A percentile compares a stretch with the other conserved stretches of the same genome.
Evolutionary conservation across 2,888 invertebrate genomes (phyloP).

Genomic region (Stenchaetothrips biformis): DNA sequence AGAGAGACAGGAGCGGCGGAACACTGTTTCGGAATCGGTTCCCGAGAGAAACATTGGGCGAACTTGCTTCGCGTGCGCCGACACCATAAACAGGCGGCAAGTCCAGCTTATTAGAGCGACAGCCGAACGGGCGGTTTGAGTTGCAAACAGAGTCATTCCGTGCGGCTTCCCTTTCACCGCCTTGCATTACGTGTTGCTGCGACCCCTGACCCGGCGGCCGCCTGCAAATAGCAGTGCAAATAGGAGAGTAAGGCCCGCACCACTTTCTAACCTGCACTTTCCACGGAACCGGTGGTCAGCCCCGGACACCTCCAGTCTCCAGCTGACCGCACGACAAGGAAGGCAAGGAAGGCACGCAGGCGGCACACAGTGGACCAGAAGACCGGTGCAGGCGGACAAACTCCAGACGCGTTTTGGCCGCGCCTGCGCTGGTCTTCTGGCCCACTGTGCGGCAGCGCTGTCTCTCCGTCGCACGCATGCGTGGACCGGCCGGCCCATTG

Average conservation of each 20-base stretch:
- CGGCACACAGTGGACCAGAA: no score
- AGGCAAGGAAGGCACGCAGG: no score
- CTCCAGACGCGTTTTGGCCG: no score
- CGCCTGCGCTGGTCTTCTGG: no score
- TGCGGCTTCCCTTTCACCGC: no score
- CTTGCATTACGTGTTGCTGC: no score
- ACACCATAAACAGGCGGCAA: no score
- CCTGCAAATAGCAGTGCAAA: background rate
- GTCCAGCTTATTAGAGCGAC: no score
- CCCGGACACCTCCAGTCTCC: background rate
- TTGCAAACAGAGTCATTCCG: no score
- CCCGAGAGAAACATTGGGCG: background rate
- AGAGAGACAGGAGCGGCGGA: background rate
- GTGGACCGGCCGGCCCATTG: background rate
- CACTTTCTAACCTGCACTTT: background rate
- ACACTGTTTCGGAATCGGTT: background rate
- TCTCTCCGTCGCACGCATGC: background rate
- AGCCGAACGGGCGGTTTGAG: no score
- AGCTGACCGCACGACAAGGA: constrained; percentile 4
- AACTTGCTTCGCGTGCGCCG: background rate
- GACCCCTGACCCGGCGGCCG: background rate
- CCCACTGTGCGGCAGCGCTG: no score
- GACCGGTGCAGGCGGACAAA: no score
- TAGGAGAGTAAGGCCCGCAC: background rate
- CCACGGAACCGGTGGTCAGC: background rate